Percentiles rank a stretch among this genome's conserved stretches.
These are phyloP conservation scores for Typhlomys cinereus DNA, from an alignment of 2,113 vertebrate genomes.

Conservation along the genomic window DNA sequence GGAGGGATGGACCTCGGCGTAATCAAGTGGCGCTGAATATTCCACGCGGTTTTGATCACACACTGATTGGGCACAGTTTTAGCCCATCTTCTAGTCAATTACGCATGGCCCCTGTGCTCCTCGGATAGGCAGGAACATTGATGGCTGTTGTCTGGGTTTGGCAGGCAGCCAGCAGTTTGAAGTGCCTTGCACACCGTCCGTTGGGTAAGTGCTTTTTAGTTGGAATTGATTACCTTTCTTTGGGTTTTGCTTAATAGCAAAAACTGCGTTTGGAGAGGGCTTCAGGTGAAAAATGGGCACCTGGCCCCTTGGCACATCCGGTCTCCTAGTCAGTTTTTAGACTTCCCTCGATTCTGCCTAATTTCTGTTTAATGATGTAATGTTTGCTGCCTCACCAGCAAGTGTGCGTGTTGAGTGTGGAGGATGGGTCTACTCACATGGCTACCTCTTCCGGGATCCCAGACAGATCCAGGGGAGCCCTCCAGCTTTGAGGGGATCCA, in stretches of 20 bases:
- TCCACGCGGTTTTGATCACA: conserved; percentile 89
- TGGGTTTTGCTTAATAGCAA: conserved; percentile 86
- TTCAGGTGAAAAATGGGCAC: conserved; percentile 85
- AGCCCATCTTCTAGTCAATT: conserved; percentile 91
- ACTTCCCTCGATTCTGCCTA: conserved; percentile 80
- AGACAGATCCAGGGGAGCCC: too few relatives aligned
- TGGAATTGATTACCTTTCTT: conserved; percentile 89
- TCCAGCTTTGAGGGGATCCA: neutral
- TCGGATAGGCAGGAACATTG: conserved; percentile 81
- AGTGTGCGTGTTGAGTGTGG: conserved; percentile 58
- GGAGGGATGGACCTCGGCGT: conserved; percentile 85
- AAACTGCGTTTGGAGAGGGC: conserved; percentile 84
- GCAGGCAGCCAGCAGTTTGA: conserved; percentile 85
- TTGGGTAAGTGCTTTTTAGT: conserved; percentile 87
- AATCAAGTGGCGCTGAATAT: conserved; percentile 90
- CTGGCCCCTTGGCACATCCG: conserved; percentile 78
- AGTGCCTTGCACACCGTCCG: conserved; percentile 78
- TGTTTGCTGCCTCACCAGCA: conserved; percentile 71
- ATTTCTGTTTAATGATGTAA: conserved; percentile 81
- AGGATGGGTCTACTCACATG: neutral
- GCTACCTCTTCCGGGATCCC: neutral
- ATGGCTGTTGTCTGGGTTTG: conserved; percentile 85
- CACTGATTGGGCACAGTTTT: conserved; percentile 91
- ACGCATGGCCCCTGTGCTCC: conserved; percentile 88
- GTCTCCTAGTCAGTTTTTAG: conserved; percentile 85